A percentile compares a stretch with the other conserved stretches of the same genome.
These are phyloP conservation scores for Sipunculus nudus DNA, from an alignment of 2,888 invertebrate species.

Conservation along the genomic window DNA sequence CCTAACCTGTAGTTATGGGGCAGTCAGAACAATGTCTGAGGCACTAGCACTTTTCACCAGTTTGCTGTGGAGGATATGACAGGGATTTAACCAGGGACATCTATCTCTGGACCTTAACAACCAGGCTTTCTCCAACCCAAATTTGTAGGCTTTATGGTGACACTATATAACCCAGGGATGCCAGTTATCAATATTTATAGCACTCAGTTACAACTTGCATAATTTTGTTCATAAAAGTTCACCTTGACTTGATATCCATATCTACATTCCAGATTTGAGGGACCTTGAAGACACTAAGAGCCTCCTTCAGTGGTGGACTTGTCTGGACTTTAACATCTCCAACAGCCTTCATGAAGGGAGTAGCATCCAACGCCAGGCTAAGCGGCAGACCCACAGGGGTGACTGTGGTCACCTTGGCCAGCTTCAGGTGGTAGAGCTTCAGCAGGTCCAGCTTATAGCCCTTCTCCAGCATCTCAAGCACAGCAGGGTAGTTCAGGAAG, in stretches of 20 bases:
- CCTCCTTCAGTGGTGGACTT: background rate
- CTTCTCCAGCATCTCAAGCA: background rate
- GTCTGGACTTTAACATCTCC: conserved; percentile 1
- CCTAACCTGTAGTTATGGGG: too few species aligned
- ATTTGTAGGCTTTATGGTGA: too few species aligned
- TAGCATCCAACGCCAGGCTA: background rate
- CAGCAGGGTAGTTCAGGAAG: too few species aligned
- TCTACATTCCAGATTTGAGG: background rate
- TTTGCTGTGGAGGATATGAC: too few species aligned
- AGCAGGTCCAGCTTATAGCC: background rate
- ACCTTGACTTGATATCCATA: conserved; percentile 1
- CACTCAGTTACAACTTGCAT: background rate
- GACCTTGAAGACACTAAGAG: background rate
- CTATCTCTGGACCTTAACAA: too few species aligned
- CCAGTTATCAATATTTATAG: too few species aligned
- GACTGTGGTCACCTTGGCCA: background rate
- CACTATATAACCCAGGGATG: too few species aligned
- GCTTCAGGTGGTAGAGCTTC: background rate
- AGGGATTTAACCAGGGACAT: too few species aligned
- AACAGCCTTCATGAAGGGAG: background rate
- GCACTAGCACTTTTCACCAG: too few species aligned
- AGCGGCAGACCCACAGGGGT: conserved; percentile 4
- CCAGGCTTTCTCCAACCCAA: too few species aligned
- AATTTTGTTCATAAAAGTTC: background rate
- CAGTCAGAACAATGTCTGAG: too few species aligned